A percentile compares a stretch with the other conserved stretches of the same genome.
Conservation (phyloP, 2,888 invertebrate genomes). For the Hetaerina titia region DNA sequence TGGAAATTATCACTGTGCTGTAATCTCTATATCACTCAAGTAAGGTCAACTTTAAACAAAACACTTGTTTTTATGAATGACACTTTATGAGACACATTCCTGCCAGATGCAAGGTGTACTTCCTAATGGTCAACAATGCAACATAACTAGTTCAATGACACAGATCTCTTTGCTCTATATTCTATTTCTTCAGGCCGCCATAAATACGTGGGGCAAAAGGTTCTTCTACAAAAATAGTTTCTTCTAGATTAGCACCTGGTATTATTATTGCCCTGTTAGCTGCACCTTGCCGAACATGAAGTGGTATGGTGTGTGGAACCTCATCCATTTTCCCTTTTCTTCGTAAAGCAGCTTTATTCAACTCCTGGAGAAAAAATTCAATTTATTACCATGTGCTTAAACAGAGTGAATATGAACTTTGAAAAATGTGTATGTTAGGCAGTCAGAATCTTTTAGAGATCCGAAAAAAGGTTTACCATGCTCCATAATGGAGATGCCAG, state of each 20-base stretch:
- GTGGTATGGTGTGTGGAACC: background rate
- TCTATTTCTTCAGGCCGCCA: background rate
- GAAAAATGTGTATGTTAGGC: too few species aligned
- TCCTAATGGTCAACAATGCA: background rate
- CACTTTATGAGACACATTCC: background rate
- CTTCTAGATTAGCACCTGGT: background rate
- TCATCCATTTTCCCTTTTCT: background rate
- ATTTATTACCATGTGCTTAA: too few species aligned
- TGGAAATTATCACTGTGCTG: too few species aligned
- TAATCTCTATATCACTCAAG: too few species aligned
- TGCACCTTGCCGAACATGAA: background rate
- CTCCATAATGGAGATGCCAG: too few species aligned
- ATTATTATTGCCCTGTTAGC: conserved; percentile 33
- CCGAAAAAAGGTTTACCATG: too few species aligned
- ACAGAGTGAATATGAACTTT: too few species aligned
- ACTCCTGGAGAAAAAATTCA: background rate
- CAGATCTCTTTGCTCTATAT: background rate
- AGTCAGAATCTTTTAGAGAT: too few species aligned
- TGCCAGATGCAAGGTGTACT: background rate
- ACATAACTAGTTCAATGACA: background rate
- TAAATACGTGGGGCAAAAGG: background rate
- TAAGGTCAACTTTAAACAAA: too few species aligned
- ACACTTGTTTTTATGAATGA: background rate
- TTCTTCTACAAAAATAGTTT: background rate
- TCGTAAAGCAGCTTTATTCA: conserved; percentile 33